These are phyloP conservation scores for Oscheius sp. DNA, from an alignment of 2,888 invertebrate genomes.

Conservation along the genomic window DNA sequence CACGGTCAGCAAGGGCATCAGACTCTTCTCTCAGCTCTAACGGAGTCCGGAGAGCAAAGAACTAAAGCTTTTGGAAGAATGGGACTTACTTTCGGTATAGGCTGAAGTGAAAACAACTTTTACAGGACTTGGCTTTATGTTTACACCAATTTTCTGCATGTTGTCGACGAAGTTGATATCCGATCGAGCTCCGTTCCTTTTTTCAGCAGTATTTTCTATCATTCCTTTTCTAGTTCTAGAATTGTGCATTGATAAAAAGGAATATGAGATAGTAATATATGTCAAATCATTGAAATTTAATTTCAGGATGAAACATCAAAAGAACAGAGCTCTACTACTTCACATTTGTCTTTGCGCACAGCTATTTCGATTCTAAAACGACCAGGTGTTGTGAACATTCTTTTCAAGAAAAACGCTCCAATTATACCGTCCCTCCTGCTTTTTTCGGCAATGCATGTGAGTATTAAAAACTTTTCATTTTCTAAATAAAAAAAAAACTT, in stretches of 20 bases:
- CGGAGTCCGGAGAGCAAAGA: conserved; percentile 58
- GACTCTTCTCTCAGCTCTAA: conserved; percentile 58
- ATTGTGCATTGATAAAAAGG: conserved; percentile 36
- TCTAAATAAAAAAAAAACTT: not conserved
- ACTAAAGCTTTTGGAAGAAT: conserved; percentile 61
- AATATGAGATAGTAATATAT: conserved; percentile 35
- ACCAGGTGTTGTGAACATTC: conserved; percentile 50
- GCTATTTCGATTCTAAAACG: conserved; percentile 44
- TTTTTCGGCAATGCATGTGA: conserved; percentile 52
- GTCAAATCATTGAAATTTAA: no score
- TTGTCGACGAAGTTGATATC: conserved; percentile 29
- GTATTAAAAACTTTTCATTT: not conserved
- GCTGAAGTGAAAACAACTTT: not conserved
- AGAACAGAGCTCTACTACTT: not conserved
- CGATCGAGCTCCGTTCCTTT: conserved; percentile 33
- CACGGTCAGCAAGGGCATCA: conserved; percentile 63
- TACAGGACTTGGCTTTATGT: conserved; percentile 46
- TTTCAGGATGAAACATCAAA: not conserved
- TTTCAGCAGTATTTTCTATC: conserved; percentile 38
- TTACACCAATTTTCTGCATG: conserved; percentile 43
- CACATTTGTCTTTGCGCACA: conserved; percentile 28
- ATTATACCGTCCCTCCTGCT: conserved; percentile 50
- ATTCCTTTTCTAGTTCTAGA: conserved; percentile 44
- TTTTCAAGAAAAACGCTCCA: conserved; percentile 54
- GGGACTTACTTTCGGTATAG: conserved; percentile 59